phyloP scores from a whole-genome alignment of 2,797 vertebrate species.

The Ctenochaetus hawaiiensis region DNA sequence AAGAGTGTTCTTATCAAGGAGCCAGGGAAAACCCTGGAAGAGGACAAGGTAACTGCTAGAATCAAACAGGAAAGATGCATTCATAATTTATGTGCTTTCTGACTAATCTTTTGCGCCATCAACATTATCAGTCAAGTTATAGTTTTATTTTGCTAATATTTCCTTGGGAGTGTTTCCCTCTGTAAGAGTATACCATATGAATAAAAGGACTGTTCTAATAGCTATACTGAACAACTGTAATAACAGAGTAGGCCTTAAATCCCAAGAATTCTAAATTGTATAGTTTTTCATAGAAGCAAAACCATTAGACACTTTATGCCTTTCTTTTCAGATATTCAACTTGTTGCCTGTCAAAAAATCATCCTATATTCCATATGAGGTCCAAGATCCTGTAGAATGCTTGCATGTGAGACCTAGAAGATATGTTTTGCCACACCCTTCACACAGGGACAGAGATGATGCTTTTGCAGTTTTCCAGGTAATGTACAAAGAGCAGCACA shows the following conservation, averaged over 20 bases:
- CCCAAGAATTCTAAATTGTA: background rate
- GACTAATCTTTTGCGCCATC: background rate
- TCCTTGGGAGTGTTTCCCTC: background rate
- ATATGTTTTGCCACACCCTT: background rate
- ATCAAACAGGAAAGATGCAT: background rate
- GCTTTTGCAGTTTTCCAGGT: conserved; percentile 65
- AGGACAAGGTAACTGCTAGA: conserved; percentile 73
- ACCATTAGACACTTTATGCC: background rate
- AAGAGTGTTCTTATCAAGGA: conserved; percentile 87
- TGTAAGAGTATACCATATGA: background rate
- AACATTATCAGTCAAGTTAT: background rate
- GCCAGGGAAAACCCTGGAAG: conserved; percentile 80
- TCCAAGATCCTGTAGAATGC: conserved; percentile 46
- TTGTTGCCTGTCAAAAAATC: conserved; percentile 51
- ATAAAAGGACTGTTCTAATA: background rate
- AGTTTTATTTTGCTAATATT: background rate
- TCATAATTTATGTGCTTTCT: too few relatives aligned
- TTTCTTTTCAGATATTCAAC: conserved; percentile 66
- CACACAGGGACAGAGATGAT: background rate
- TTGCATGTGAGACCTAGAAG: conserved; percentile 60
- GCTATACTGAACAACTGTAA: background rate
- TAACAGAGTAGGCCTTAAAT: background rate
- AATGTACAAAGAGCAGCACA: background rate
- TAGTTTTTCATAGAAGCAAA: background rate
- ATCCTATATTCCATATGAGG: conserved; percentile 22